A percentile compares a stretch with the other conserved stretches of the same genome.
These are phyloP conservation scores for Stenolophus ochropezus DNA, from an alignment of 2,888 invertebrate genomes.

Conservation along the genomic window DNA sequence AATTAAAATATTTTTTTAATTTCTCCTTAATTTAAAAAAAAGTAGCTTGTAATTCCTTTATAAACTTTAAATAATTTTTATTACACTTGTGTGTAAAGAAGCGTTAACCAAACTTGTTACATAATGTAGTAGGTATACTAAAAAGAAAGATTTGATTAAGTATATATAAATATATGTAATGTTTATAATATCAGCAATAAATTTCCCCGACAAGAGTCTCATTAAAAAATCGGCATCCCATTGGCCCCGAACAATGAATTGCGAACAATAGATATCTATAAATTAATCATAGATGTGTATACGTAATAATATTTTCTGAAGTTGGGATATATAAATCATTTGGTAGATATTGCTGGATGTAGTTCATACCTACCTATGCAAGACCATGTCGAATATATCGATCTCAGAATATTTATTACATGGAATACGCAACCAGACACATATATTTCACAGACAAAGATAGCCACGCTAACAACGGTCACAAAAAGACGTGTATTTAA, in stretches of 20 bases:
- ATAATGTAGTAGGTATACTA: no score
- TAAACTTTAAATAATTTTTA: no score
- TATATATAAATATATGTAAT: neutral
- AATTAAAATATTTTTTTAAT: no score
- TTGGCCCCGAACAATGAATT: conserved; percentile 16
- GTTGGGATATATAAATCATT: conserved; percentile 33
- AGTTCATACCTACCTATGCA: conserved; percentile 25
- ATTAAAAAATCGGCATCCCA: neutral
- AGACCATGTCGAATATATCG: conserved; percentile 31
- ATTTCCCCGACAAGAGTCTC: neutral
- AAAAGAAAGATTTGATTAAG: no score
- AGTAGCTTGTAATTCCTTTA: no score
- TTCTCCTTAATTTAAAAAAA: no score
- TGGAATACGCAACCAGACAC: conserved; percentile 23
- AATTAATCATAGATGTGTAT: conserved; percentile 35
- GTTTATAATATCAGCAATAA: neutral
- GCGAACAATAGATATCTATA: conserved; percentile 28
- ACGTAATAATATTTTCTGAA: conserved; percentile 39
- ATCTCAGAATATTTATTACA: conserved; percentile 22
- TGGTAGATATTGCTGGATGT: conserved; percentile 26
- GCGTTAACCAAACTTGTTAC: no score
- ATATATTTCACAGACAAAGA: conserved; percentile 25
- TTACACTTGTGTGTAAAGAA: no score
- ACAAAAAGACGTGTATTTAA: conserved; percentile 22
- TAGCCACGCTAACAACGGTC: conserved; percentile 19